Percentiles rank a stretch among this genome's conserved stretches.
Evolutionary conservation across 2,797 vertebrate species (phyloP).

Genomic region (Knipowitschia caucasica): DNA sequence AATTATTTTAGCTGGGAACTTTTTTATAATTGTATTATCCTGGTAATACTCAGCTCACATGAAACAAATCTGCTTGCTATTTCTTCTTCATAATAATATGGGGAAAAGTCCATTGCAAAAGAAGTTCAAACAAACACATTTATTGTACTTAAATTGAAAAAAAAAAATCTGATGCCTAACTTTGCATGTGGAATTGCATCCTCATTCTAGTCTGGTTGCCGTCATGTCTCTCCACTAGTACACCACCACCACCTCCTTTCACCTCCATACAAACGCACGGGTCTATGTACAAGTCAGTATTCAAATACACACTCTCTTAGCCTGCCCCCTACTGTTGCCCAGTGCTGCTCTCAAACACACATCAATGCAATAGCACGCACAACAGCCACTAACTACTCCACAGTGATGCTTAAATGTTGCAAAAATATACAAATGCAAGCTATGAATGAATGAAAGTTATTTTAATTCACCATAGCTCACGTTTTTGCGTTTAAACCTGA

Average conservation of each 20-base stretch:
- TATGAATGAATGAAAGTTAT: constrained; percentile 18
- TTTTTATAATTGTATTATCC: no score
- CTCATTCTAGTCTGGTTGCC: neutral
- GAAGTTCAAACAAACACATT: no score
- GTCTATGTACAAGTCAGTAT: constrained; percentile 67
- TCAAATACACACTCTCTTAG: constrained; percentile 82
- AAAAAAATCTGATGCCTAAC: neutral
- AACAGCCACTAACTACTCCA: constrained; percentile 38
- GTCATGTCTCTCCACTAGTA: constrained; percentile 22
- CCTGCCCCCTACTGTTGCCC: constrained; percentile 83
- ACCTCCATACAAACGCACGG: constrained; percentile 59
- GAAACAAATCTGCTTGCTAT: no score
- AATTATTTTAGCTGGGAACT: no score
- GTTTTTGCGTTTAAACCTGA: constrained; percentile 37
- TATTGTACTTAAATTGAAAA: no score
- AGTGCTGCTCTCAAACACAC: constrained; percentile 67
- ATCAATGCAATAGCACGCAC: constrained; percentile 51
- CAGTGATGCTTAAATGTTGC: constrained; percentile 15
- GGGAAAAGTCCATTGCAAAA: no score
- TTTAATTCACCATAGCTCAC: constrained; percentile 26
- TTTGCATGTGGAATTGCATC: neutral
- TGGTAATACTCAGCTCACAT: no score
- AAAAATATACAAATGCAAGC: constrained; percentile 16
- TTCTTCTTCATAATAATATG: no score
- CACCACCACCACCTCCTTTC: constrained; percentile 32